Evolutionary conservation across 1,140 invertebrate species (phyloP), one percentile per base, ranked within the genome.

Genomic region (Drosophila guanche): DNA sequence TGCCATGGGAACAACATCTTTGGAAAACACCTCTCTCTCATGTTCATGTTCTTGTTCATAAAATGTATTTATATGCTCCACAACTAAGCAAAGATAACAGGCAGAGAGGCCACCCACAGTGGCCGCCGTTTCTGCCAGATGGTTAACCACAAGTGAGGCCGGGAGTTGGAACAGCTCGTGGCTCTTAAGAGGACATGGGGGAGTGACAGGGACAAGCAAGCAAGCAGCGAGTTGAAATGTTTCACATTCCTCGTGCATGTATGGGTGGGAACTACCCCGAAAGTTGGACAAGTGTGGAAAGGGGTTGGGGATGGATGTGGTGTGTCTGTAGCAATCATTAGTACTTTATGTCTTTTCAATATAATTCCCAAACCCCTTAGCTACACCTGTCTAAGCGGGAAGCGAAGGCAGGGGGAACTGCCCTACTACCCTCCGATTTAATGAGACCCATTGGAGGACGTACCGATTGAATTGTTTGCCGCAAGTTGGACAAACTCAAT

Each of bases 401-500:
- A 20, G 16, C 0, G 16, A 20, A 20, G 16, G 16, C 16, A 20
- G 16, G 16, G 1, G 42, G 33, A 69, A 68, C 63, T 40, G 54
- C 74, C 63, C 73, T 62, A 23, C 33, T 16, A 40, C 53, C 67
- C 52, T 45, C 62, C 7, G 20, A 37, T 37, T 55, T 80, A 85
- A 85, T 85, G 77, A 86, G 80, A 62, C 27, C 22, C 65, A 27
- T 46, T 37, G 25, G 60, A 46, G 25, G 60, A 37, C 58, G 53
- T 53, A 50, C 14, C 25, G 66, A 86, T 85, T 86, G 76, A 85
- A 81, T 77, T 81, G 79, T 81, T 55, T 59, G 48, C 55, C 22
- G 53, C 40, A 66, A 75, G 54, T 76, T 60, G 55, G 60, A 42
- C 55, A 69, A 73, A 80, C 53, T 58, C 72, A 86, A 85, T 86